These are phyloP conservation scores for Probosciger aterrimus DNA, from an alignment of 2,113 vertebrate species.

Conservation along the genomic window DNA sequence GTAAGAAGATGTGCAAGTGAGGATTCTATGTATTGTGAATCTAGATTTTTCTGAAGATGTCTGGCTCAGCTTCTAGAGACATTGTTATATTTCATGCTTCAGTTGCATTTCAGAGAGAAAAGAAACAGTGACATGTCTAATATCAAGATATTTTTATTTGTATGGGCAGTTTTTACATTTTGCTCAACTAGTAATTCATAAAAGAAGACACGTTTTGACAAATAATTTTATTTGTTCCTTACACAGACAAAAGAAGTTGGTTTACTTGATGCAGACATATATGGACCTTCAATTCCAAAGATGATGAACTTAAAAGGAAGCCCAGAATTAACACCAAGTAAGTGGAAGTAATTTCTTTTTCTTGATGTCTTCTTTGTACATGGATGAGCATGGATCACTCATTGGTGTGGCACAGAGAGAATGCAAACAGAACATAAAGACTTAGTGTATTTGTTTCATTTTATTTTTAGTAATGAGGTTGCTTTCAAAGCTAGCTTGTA, in stretches of 20 bases:
- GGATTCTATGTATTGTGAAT: background rate
- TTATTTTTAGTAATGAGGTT: background rate
- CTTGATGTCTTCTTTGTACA: background rate
- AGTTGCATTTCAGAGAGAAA: background rate
- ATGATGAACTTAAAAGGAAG: slow-evolving; percentile 97
- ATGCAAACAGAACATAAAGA: background rate
- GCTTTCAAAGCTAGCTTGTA: background rate
- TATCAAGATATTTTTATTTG: background rate
- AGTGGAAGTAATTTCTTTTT: slow-evolving; percentile 52
- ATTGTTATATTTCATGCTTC: background rate
- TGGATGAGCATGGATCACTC: background rate
- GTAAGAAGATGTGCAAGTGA: background rate
- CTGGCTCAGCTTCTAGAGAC: background rate
- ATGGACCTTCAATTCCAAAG: slow-evolving; percentile 92
- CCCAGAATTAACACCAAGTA: slow-evolving; percentile 89
- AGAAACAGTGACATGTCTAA: background rate
- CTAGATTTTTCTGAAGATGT: background rate
- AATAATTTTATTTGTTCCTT: background rate
- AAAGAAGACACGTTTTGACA: background rate
- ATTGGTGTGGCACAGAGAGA: background rate
- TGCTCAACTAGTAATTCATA: background rate
- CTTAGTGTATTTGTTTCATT: background rate
- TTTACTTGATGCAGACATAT: slow-evolving; percentile 91
- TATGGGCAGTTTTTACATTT: background rate
- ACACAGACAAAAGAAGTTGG: slow-evolving; percentile 84